Base-by-base conservation (phyloP, 2,888 invertebrate species). In the Gymnosoma rotundatum region DNA sequence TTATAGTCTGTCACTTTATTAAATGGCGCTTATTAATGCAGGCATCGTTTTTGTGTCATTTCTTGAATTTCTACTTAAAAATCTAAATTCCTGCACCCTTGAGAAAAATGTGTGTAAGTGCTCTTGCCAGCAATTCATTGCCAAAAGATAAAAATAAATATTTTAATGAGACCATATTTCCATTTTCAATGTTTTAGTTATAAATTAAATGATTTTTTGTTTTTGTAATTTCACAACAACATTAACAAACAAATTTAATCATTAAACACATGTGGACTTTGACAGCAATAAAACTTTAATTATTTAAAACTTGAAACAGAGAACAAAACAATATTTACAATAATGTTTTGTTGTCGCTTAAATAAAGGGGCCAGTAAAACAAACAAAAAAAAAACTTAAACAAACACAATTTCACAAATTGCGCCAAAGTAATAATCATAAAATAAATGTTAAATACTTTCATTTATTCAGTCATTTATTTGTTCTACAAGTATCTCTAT, bases 371-470 rank as follows among this genome's bases (percentile, higher is more conserved):
- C 20, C 18, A 56, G 10, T 50, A 6, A 2, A 52, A 20, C 50
- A 52, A 50, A n/a, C 50, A 52, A 54, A 42, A 18, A 45, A 2
- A 16, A 58, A 32, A 42, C 42, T 42, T 12, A 12, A 67, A 42
- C 6, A 36, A 69, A 69, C 2, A 50, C 69, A 63, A 70, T 52
- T 74, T 67, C 79, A 70, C 78, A 73, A 80, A 70, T 61, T 67
- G 54, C 58, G 3, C 38, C 14, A 66, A 76, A 73, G 66, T 75
- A 78, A 81, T 84, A 84, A 80, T 84, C 76, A 70, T 84, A 84
- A 84, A 84, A 84, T 81, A 69, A 78, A 81, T 74, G 78, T 81
- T 81, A 81, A 84, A 84, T 78, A 78, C 78, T 74, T 61, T 79
- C 52, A 54, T 67, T 69, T 67, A 21, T 58, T 36, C 25, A 67